A percentile compares a stretch with the other conserved stretches of the same genome.
Conservation (phyloP, 2,797 vertebrate species). For the Alca torda region DNA sequence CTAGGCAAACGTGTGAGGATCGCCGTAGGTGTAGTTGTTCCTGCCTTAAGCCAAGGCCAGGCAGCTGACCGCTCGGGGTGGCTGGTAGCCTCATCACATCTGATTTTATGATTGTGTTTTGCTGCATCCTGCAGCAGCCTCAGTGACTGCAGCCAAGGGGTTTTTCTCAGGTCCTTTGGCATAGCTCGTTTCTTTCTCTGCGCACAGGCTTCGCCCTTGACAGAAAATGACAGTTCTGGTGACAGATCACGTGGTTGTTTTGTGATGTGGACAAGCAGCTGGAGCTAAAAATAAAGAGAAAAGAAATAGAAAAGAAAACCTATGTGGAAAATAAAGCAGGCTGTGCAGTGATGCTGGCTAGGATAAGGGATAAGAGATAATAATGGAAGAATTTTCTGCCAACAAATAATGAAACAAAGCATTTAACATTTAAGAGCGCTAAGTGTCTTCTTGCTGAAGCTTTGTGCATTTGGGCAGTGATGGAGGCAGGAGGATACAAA, state of each 20-base stretch:
- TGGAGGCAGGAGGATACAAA: background rate
- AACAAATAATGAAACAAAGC: background rate
- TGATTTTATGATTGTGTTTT: conserved; percentile 6
- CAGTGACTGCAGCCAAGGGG: conserved; percentile 2
- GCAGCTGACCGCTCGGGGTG: background rate
- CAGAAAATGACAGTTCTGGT: conserved; percentile 49
- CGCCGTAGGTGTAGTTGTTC: background rate
- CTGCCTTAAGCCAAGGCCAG: background rate
- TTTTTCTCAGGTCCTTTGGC: conserved; percentile 49
- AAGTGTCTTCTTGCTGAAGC: background rate
- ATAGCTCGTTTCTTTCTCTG: background rate
- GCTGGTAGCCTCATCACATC: background rate
- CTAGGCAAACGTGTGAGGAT: background rate
- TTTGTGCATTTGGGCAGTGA: background rate
- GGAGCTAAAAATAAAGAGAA: conserved; percentile 47
- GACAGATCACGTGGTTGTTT: conserved; percentile 35
- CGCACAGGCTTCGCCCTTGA: background rate
- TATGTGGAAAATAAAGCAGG: conserved; percentile 14
- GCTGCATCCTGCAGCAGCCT: conserved; percentile 22
- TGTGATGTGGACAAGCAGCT: conserved; percentile 49
- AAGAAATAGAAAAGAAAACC: conserved; percentile 17
- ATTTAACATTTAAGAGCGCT: background rate
- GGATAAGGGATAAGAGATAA: background rate
- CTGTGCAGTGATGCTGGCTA: background rate
- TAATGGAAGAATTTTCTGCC: background rate